Evolutionary conservation across 2,888 invertebrate species (phyloP), one percentile per base, ranked within the genome.

Genomic region (Punctoribates punctum): DNA sequence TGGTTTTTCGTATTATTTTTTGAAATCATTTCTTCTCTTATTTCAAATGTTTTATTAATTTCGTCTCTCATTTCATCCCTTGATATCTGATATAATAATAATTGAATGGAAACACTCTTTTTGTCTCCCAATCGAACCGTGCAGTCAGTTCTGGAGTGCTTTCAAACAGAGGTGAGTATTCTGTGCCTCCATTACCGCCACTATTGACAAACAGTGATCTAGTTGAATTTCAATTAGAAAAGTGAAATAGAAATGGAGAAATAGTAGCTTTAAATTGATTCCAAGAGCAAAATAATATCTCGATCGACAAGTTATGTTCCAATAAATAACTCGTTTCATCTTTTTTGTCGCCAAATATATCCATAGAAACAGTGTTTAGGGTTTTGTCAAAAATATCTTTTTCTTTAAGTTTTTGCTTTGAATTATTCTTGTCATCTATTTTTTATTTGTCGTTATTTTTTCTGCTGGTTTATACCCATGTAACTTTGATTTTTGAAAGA

Each of bases 111-210:
- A 48, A 51, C n/a, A 48, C 27, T 27, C 15, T 20, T 27, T 34
- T 20, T 38, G n/a, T 34, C n/a, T 67, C 17, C 5, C 20, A 42
- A 38, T 70, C 48, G n/a, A 48, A 73, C 76, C 67, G 67, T 77
- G 78, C 80, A 95, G 94, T 93, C 91, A 94, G 89, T 94, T 94
- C 91, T 94, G 94, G 95, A 94, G 93, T 90, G 93, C 94, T 92
- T 94, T 95, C 92, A 94, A 94, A 87, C 91, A 93, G 89, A 94
- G 95, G 95, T 95, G 94, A 94, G 94, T 81, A 80, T 78, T 77
- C 42, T 72, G 48, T 38, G 65, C 38, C 34, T 38, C 65, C 65
- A 67, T 67, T 38, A 67, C 46, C 42, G 11, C 42, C 72, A 72
- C n/a, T 46, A 27, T 9, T 42, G 34, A 62, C 27, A 25, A 27